Evolutionary conservation across 2,797 vertebrate species (phyloP).

Genomic region (Labeo calbasu): DNA sequence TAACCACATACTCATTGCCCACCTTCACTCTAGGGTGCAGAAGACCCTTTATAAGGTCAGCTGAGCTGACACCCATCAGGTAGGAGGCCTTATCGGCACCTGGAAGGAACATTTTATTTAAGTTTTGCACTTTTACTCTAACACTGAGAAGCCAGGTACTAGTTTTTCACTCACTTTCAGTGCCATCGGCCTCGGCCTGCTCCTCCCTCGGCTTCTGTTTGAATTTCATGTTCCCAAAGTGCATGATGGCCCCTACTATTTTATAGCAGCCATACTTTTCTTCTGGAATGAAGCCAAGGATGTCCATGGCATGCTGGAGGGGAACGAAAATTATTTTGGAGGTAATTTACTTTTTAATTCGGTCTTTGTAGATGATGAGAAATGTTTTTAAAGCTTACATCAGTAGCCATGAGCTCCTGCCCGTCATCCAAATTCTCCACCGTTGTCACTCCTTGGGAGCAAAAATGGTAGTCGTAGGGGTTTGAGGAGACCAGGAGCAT

Average conservation of each 20-base stretch:
- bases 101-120: constrained; percentile 57
- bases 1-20: constrained; percentile 92
- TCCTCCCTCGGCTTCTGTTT: constrained; percentile 93
- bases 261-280: constrained; percentile 94
- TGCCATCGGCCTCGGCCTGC: constrained; percentile 90
- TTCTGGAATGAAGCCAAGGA: constrained; percentile 86
- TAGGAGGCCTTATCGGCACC: constrained; percentile 95
- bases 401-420: constrained; percentile 88
- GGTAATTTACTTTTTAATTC: neutral
- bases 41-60: constrained; percentile 93
- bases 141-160: no score
- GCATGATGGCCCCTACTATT: constrained; percentile 93
- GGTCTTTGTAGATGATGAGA: neutral
- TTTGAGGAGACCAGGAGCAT: constrained; percentile 94
- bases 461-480: constrained; percentile 95
- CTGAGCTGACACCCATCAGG: constrained; percentile 94
- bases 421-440: constrained; percentile 91
- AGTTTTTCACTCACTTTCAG: constrained; percentile 84
- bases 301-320: constrained; percentile 90
- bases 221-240: constrained; percentile 98
- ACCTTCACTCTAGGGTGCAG: constrained; percentile 94
- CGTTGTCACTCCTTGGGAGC: constrained; percentile 91
- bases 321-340: neutral
- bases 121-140: neutral
- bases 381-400: constrained; percentile 76